Evolutionary conservation across 2,113 vertebrate species (phyloP).

Genomic region (Cnemophilus loriae): DNA sequence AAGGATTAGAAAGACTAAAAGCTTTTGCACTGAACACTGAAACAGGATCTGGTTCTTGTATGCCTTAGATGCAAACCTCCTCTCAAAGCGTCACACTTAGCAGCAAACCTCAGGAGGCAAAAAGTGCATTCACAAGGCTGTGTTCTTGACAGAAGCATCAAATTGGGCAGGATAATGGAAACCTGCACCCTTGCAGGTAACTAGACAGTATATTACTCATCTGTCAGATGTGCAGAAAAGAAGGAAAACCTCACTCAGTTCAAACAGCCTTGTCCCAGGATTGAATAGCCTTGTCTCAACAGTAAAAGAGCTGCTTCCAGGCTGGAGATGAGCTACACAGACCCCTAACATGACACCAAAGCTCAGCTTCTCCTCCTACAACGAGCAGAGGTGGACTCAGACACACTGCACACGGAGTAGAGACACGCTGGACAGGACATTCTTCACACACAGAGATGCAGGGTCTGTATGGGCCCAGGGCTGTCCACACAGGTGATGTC

Average conservation of each 20-base stretch:
- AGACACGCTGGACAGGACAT: accelerated
- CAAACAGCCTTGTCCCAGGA: neutral
- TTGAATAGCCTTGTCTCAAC: neutral
- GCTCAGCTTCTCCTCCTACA: neutral
- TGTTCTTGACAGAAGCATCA: neutral
- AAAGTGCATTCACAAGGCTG: neutral
- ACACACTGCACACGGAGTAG: accelerated
- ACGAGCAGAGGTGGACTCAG: accelerated
- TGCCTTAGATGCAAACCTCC: neutral
- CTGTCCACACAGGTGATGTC: neutral
- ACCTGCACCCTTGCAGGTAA: neutral
- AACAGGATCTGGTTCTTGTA: neutral
- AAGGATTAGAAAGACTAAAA: neutral
- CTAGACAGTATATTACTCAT: neutral
- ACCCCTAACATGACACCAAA: neutral
- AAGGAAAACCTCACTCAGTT: neutral
- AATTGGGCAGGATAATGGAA: neutral
- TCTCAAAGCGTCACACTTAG: neutral
- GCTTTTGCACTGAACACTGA: neutral
- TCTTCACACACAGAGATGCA: neutral
- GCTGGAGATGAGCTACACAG: neutral
- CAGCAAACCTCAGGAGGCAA: neutral
- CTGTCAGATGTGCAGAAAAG: neutral
- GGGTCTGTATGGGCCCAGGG: accelerated
- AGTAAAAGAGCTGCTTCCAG: neutral